A percentile compares a stretch with the other conserved stretches of the same genome.
Evolutionary conservation across 2,888 invertebrate genomes (phyloP).

Genomic region (Punctoribates punctum): DNA sequence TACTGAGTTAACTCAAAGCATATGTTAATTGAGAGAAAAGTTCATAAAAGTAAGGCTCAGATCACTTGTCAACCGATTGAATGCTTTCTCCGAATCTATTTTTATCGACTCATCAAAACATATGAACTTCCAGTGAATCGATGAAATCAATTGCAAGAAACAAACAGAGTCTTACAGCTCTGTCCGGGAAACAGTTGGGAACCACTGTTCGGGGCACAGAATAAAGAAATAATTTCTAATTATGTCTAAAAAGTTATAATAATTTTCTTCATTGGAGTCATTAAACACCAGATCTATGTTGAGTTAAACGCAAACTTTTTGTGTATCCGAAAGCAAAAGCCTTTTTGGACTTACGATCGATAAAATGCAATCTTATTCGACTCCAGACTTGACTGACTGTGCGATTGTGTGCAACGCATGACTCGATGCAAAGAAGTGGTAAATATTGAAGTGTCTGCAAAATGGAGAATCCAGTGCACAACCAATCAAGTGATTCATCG

Average conservation of each 20-base stretch:
- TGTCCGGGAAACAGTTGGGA: too few species aligned
- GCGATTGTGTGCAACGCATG: constrained; percentile 23
- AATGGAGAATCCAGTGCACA: constrained; percentile 23
- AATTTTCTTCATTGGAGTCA: background rate
- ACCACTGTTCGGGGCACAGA: too few species aligned
- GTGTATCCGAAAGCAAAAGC: constrained; percentile 7
- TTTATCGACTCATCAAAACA: too few species aligned
- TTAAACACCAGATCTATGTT: constrained; percentile 23
- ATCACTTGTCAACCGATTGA: background rate
- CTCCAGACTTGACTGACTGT: background rate
- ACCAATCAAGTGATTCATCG: constrained; percentile 25
- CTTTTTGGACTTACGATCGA: constrained; percentile 32
- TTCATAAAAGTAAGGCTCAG: background rate
- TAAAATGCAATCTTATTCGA: constrained; percentile 33
- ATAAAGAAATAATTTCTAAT: background rate
- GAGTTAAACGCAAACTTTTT: constrained; percentile 30
- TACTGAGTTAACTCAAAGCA: background rate
- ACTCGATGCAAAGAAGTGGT: constrained; percentile 28
- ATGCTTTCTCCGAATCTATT: background rate
- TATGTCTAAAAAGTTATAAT: background rate
- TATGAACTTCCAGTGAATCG: too few species aligned
- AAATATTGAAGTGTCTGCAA: constrained; percentile 23
- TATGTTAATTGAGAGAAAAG: constrained; percentile 10
- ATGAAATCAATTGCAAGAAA: too few species aligned
- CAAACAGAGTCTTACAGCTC: too few species aligned